Conservation (phyloP, 2,113 vertebrate genomes). For the Cygnus buccinator region DNA sequence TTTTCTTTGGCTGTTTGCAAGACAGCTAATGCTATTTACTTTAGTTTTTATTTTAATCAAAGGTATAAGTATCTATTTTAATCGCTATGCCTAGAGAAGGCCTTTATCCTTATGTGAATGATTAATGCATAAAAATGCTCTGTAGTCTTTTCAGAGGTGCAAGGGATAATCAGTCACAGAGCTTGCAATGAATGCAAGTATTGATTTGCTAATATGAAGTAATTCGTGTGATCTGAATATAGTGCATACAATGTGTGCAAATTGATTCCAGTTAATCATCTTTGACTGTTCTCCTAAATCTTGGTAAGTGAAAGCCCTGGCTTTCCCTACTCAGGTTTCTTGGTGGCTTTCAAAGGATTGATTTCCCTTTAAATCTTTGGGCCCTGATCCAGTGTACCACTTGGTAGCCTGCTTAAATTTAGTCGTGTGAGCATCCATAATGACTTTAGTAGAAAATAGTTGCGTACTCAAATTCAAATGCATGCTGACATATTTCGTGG, state of each 20-base stretch:
- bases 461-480: neutral
- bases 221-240: constrained; percentile 55
- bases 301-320: neutral
- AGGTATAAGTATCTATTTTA: neutral
- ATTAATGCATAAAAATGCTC: constrained; percentile 24
- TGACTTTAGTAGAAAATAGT: neutral
- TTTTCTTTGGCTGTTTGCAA: neutral
- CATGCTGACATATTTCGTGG: neutral
- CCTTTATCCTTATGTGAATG: constrained; percentile 8
- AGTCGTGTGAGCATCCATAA: neutral
- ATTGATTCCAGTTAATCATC: constrained; percentile 44
- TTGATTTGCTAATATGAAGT: constrained; percentile 48
- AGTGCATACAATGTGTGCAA: neutral
- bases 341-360: neutral
- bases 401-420: neutral
- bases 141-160: neutral
- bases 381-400: neutral
- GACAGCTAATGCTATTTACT: neutral
- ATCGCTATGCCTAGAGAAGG: neutral
- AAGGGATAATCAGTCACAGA: constrained; percentile 23
- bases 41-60: neutral
- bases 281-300: constrained; percentile 21
- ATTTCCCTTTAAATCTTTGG: constrained; percentile 10
- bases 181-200: constrained; percentile 5
- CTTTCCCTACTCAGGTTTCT: neutral